Evolutionary conservation across 2,888 invertebrate species (phyloP).

Genomic region (Pollenia angustigena): DNA sequence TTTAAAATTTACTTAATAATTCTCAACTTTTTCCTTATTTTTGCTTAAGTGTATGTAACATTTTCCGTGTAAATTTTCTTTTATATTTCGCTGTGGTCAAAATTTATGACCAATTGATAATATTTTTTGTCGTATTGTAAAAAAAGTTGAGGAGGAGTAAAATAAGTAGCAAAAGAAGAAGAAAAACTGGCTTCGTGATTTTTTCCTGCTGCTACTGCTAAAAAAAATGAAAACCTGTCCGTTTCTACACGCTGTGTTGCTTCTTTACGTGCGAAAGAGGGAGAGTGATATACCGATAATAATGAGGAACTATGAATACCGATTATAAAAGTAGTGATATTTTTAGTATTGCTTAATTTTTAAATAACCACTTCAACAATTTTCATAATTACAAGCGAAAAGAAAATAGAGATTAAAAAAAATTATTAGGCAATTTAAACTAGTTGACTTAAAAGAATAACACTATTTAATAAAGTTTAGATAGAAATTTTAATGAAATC

Average conservation of each 20-base stretch:
- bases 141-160: conserved; percentile 43
- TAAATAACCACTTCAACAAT: not conserved
- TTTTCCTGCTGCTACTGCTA: conserved; percentile 55
- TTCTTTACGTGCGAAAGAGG: conserved; percentile 8
- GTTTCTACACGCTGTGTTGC: conserved; percentile 60
- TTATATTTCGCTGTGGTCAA: conserved; percentile 17
- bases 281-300: not conserved
- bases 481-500: too few species aligned
- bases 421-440: too few species aligned
- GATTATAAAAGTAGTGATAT: conserved; percentile 12
- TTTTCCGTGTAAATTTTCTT: conserved; percentile 45
- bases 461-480: too few species aligned
- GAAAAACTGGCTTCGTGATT: conserved; percentile 64
- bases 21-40: conserved; percentile 6
- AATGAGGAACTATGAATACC: conserved; percentile 45
- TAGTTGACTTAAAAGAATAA: too few species aligned
- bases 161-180: conserved; percentile 45
- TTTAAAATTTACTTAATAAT: conserved; percentile 32
- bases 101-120: conserved; percentile 49
- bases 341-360: not conserved
- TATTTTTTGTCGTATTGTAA: conserved; percentile 44
- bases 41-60: not conserved
- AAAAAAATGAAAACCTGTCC: conserved; percentile 61
- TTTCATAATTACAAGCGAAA: too few species aligned
- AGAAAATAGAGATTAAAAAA: too few species aligned